Percentiles rank a stretch among this genome's conserved stretches.
These are phyloP conservation scores for Boloria selene DNA, from an alignment of 2,888 invertebrate genomes.

Conservation along the genomic window DNA sequence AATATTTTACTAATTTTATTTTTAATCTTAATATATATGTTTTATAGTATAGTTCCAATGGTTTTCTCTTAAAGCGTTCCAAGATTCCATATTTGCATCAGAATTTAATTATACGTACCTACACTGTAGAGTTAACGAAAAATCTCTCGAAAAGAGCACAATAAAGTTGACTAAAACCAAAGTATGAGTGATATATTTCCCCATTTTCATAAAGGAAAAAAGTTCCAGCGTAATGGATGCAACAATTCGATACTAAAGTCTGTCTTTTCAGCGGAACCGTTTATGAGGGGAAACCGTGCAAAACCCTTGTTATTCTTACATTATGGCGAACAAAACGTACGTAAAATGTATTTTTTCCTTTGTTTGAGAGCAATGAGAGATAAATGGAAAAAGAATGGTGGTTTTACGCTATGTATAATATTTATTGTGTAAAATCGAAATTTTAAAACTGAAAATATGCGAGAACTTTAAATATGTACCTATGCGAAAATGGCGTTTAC, in stretches of 20 bases:
- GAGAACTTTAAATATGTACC: no score
- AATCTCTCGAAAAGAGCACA: conserved; percentile 4
- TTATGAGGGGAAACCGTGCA: conserved; percentile 57
- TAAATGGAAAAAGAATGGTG: conserved; percentile 37
- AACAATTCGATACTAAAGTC: conserved; percentile 54
- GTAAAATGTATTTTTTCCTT: conserved; percentile 58
- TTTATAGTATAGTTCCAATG: no score
- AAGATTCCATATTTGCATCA: no score
- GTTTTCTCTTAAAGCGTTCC: no score
- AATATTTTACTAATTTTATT: no score
- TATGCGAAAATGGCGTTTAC: no score
- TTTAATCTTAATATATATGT: no score
- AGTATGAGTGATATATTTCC: conserved; percentile 25
- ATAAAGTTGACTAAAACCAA: conserved; percentile 23
- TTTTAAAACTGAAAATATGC: not conserved
- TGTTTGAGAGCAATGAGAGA: conserved; percentile 48
- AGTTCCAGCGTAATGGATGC: conserved; percentile 55
- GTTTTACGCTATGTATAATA: conserved; percentile 24
- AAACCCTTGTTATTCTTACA: conserved; percentile 63
- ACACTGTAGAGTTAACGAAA: conserved; percentile 11
- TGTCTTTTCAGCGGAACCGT: conserved; percentile 56
- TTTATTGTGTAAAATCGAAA: conserved; percentile 5
- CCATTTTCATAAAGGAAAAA: conserved; percentile 41
- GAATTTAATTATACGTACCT: no score
- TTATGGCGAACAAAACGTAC: conserved; percentile 63